Base-by-base conservation (phyloP, 30 jellyfish, hydroid and myxozoan genomes). In the Hydractinia echinata region DNA sequence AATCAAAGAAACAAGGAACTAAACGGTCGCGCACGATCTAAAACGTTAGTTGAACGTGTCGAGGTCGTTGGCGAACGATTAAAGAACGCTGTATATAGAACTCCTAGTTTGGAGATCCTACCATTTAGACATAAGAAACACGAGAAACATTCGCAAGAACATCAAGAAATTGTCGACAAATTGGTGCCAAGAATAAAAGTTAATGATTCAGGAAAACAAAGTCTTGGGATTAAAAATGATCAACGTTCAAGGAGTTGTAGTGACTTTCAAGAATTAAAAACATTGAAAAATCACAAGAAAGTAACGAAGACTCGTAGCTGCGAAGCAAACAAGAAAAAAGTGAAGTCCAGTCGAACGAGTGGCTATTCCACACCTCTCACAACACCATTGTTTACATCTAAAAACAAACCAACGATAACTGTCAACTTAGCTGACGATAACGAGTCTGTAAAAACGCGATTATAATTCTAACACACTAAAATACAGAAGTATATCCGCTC, bases 1-100 rank as follows among this genome's bases (percentile, higher is more conserved):
- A 51, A 64, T 64, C 19, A n/a, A 44, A 58, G 69, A 58, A 58
- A 58, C 18, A 58, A 13, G 19, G 18, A 58, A 16, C 69, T 11
- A 11, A 16, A 58, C 19, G 51, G 39, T 64, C 74, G 74, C 4
- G 19, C 10, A n/a, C 74, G 74, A 7, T 64, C 74, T 1, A 64
- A 64, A 64, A 64, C 74, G 10, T 13, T 64, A 51, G 39, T 64
- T 64, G 74, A 64, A 64, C 19, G 74, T n/a, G 74, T 64, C 18
- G 74, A 64, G 39, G 74, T n/a, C 39, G 74, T 64, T 13, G 74
- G 74, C 7, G 74, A 64, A n/a, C 19, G 39, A 1, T 51, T 64
- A 51, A 64, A 64, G 39, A 64, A 13, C 39, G 74, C 74, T 6
- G 74, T 64, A 44, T 51, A 64, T 13, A 64, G 74, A 64, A 64